phyloP scores from a whole-genome alignment of 2,888 invertebrate species.

The Frankliniella intonsa region DNA sequence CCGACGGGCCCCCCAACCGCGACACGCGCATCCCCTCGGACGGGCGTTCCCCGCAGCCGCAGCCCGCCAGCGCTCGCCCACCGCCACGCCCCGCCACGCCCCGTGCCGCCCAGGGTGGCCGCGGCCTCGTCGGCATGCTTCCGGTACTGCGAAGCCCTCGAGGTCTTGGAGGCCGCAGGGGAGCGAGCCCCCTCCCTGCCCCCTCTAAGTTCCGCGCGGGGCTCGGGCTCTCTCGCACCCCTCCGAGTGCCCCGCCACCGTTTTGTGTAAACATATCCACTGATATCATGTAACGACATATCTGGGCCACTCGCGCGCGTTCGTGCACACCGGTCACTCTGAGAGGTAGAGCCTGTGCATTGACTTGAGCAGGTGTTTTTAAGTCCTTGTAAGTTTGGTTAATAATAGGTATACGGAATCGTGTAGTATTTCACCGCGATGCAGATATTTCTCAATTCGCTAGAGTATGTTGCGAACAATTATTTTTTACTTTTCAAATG shows the following conservation, averaged over 20 bases:
- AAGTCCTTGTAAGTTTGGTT: too few relatives aligned
- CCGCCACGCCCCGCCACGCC: not conserved
- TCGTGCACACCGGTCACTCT: too few relatives aligned
- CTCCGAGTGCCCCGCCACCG: not conserved
- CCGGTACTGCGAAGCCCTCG: not conserved
- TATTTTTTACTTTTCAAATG: too few relatives aligned
- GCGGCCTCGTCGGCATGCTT: not conserved
- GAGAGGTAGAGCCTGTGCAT: too few relatives aligned
- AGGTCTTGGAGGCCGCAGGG: not conserved
- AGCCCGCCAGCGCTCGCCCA: not conserved
- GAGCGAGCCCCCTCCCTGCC: conserved; percentile 12
- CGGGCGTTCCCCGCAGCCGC: too few relatives aligned
- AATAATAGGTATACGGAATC: too few relatives aligned
- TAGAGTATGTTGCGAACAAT: too few relatives aligned
- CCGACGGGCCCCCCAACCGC: not conserved
- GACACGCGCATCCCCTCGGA: not conserved
- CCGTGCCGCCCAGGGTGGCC: not conserved
- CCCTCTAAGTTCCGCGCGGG: not conserved
- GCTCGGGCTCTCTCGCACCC: not conserved
- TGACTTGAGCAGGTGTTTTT: too few relatives aligned
- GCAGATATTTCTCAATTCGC: too few relatives aligned
- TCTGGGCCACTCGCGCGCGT: not conserved
- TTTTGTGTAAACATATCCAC: not conserved
- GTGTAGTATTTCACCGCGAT: too few relatives aligned
- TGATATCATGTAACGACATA: conserved; percentile 10